phyloP scores from a whole-genome alignment of 2,797 vertebrate genomes.

The Apogon hyalosoma region DNA sequence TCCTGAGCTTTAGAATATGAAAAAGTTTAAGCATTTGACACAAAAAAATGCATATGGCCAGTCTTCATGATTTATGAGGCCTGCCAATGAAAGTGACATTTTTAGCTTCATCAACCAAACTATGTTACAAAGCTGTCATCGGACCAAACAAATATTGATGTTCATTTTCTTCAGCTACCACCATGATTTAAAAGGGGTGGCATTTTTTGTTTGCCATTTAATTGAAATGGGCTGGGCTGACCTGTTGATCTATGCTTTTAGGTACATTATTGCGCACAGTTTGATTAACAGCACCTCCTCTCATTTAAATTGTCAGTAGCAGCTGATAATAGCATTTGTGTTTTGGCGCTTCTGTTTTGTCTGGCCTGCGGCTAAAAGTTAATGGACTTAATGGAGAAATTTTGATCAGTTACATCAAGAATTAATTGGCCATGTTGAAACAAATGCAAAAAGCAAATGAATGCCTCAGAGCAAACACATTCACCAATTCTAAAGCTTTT shows the following conservation, averaged over 20 bases:
- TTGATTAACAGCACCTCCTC: conserved; percentile 69
- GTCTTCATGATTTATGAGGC: conserved; percentile 63
- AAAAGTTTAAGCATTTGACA: conserved; percentile 48
- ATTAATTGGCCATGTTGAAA: conserved; percentile 75
- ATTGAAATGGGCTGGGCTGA: conserved; percentile 39
- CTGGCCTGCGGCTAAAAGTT: conserved; percentile 71
- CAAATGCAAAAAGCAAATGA: conserved; percentile 72
- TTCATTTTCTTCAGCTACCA: conserved; percentile 11
- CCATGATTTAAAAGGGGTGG: conserved; percentile 13
- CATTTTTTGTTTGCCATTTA: conserved; percentile 37
- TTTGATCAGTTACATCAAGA: conserved; percentile 78
- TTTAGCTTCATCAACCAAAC: conserved; percentile 52
- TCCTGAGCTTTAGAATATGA: conserved; percentile 1
- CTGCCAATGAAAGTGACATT: conserved; percentile 48
- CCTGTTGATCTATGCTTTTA: conserved; percentile 47
- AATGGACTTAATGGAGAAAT: conserved; percentile 75
- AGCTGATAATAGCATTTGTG: conserved; percentile 71
- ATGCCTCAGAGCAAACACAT: conserved; percentile 53
- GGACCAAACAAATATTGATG: conserved; percentile 33
- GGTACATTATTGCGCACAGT: conserved; percentile 50
- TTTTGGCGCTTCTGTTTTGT: conserved; percentile 58
- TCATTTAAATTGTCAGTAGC: conserved; percentile 74
- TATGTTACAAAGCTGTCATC: conserved; percentile 36
- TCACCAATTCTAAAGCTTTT: conserved; percentile 43
- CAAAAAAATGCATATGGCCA: conserved; percentile 29